Conservation (phyloP, 2,113 vertebrate species). For the Gymnorhina tibicen region DNA sequence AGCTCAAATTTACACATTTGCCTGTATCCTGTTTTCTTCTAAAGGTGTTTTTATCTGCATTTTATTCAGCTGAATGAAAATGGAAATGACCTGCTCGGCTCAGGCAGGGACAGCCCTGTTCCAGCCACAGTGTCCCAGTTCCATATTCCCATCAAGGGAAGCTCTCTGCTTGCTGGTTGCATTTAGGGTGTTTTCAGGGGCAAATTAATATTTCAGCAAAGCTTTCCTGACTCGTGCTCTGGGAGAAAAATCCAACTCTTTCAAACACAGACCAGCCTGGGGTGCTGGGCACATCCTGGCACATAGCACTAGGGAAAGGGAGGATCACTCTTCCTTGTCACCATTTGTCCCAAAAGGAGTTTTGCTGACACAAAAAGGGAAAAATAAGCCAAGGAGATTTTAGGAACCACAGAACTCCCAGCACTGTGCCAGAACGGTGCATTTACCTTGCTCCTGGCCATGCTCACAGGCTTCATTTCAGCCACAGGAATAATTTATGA, state of each 20-base stretch:
- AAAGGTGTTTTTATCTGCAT: background rate
- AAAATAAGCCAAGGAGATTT: background rate
- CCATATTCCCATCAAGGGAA: background rate
- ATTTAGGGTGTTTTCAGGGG: background rate
- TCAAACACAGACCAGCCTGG: rapidly evolving
- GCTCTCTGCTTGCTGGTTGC: background rate
- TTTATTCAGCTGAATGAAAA: background rate
- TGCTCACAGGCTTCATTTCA: background rate
- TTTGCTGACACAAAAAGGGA: background rate
- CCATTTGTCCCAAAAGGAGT: background rate
- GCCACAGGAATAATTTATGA: background rate
- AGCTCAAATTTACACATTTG: background rate
- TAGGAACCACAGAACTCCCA: background rate
- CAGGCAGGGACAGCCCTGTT: background rate
- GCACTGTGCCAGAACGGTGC: background rate
- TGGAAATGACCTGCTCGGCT: background rate
- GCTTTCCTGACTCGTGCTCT: background rate
- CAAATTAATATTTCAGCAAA: background rate
- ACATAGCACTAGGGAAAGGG: background rate
- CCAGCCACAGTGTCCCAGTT: background rate
- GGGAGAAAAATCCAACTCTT: background rate
- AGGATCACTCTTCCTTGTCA: background rate
- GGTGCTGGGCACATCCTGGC: background rate
- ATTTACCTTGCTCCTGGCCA: background rate
- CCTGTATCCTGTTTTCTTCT: background rate